Conservation (phyloP, 1,140 invertebrate species). For the Lucilia cuprina region DNA sequence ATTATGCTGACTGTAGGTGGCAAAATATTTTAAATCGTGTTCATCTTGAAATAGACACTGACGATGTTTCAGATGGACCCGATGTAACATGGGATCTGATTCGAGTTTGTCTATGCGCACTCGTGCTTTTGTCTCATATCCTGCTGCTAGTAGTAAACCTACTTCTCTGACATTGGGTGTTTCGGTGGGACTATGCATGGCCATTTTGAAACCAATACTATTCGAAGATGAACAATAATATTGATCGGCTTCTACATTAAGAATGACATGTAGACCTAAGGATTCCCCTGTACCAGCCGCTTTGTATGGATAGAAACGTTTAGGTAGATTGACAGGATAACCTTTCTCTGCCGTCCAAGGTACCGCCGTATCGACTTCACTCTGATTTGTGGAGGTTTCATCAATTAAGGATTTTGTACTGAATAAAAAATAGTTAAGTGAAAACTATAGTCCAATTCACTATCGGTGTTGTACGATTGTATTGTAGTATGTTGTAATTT, state of each 20-base stretch:
- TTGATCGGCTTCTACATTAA: slow-evolving; percentile 73
- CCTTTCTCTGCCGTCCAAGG: slow-evolving; percentile 79
- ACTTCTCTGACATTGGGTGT: slow-evolving; percentile 77
- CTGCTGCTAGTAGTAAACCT: slow-evolving; percentile 72
- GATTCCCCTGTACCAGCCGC: slow-evolving; percentile 69
- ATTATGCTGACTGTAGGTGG: slow-evolving; percentile 63
- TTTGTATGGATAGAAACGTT: slow-evolving; percentile 69
- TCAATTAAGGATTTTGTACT: not conserved
- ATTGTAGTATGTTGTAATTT: too few species aligned
- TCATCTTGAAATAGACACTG: slow-evolving; percentile 77
- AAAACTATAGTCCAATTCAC: too few species aligned
- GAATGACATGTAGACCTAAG: slow-evolving; percentile 72
- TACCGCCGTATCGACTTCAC: slow-evolving; percentile 55
- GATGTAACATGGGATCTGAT: slow-evolving; percentile 66
- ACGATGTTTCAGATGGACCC: slow-evolving; percentile 70
- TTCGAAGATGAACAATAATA: slow-evolving; percentile 81
- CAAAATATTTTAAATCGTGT: slow-evolving; percentile 69
- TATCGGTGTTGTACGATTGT: too few species aligned
- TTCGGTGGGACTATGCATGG: slow-evolving; percentile 78
- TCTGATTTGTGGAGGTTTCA: slow-evolving; percentile 11
- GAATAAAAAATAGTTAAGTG: not conserved
- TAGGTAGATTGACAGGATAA: slow-evolving; percentile 65
- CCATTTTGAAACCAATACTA: slow-evolving; percentile 75
- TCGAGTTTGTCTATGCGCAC: slow-evolving; percentile 72
- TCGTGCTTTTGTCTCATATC: slow-evolving; percentile 71